Percentiles rank a stretch among this genome's conserved stretches.
Conservation (phyloP, 2,888 invertebrate genomes). For the Galeruca laticollis region DNA sequence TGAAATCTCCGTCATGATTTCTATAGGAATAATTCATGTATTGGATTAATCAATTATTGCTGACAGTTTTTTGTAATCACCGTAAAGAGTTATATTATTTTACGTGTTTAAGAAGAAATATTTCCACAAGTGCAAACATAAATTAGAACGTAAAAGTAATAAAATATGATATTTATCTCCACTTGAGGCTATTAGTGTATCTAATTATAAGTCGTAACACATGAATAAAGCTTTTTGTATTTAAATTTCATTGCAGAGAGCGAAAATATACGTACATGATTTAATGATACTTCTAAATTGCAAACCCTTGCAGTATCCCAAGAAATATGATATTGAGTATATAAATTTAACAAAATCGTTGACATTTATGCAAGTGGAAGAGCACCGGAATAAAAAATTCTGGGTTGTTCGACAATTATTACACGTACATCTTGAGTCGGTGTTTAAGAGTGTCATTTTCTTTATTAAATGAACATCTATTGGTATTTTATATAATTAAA, state of each 20-base stretch:
- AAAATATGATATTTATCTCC: background rate
- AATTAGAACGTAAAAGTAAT: background rate
- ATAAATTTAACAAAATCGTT: no score
- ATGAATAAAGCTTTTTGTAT: background rate
- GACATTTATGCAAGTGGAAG: no score
- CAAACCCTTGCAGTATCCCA: no score
- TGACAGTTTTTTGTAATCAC: background rate
- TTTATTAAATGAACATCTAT: no score
- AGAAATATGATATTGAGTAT: no score
- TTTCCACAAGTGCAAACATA: slow-evolving; percentile 1
- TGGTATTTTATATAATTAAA: no score
- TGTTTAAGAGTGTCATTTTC: no score
- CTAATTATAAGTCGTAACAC: background rate
- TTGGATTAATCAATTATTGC: background rate
- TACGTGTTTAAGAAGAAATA: background rate
- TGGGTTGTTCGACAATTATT: no score
- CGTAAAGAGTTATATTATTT: background rate
- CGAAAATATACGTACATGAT: background rate
- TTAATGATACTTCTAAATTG: no score
- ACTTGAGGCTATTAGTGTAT: background rate
- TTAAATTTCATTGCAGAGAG: background rate
- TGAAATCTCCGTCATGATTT: background rate
- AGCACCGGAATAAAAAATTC: no score
- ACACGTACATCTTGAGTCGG: no score
- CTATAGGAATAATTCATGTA: background rate